A percentile compares a stretch with the other conserved stretches of the same genome.
Conservation (phyloP, 2,113 vertebrate species). For the Edolisoma coerulescens region DNA sequence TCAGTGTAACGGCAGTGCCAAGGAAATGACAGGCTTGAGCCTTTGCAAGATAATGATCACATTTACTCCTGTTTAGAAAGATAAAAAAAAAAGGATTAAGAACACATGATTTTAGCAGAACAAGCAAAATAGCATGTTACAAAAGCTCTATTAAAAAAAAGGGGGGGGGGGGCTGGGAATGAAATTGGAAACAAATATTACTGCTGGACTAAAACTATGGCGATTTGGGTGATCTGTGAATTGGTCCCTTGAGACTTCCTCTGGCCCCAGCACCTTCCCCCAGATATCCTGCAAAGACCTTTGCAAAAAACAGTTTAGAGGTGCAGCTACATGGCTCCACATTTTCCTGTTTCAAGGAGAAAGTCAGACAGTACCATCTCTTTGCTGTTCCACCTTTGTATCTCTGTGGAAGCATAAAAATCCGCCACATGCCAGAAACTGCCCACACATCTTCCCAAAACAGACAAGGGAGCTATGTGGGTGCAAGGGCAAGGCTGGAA, state of each 20-base stretch:
- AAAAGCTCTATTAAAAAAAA: background rate
- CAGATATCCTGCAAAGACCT: background rate
- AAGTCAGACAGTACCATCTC: background rate
- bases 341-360: background rate
- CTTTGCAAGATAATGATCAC: background rate
- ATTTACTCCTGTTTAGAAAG: background rate
- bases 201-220: background rate
- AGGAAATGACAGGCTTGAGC: constrained; percentile 15
- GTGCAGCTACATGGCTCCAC: background rate
- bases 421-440: fast-evolving
- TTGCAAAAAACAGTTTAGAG: background rate
- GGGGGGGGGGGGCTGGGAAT: fast-evolving
- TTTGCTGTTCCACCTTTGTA: background rate
- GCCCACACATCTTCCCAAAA: background rate
- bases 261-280: fast-evolving
- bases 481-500: background rate
- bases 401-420: background rate
- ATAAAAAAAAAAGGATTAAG: background rate
- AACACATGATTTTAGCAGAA: background rate
- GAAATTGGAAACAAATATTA: background rate
- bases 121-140: background rate
- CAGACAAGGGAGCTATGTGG: background rate
- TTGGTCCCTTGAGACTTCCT: background rate
- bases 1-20: background rate
- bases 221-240: background rate